Base-by-base conservation (phyloP, 2,888 invertebrate species). In the Tetramorium bicarinatum region DNA sequence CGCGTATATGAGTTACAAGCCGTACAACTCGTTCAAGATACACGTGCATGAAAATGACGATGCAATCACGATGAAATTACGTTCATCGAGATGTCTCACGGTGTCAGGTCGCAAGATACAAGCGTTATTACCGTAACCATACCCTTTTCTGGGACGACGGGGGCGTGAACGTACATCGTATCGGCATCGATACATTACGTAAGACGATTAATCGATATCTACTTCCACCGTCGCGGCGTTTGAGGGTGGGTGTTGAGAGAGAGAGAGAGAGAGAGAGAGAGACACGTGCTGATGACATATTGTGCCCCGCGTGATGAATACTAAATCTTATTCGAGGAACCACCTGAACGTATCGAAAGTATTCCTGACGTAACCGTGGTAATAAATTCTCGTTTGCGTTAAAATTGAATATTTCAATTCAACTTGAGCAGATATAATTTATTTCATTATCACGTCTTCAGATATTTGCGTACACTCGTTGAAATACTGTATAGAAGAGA, bases 181-280 rank as follows among this genome's bases (percentile, higher is more conserved):
- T 41, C 38, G 76, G 25, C 49, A 38, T 84, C 85, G 86, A 82
- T 72, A 75, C 44, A 87, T 88, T 87, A 83, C 85, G 67, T 87
- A 85, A 85, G 62, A 54, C 88, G 87, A 90, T 92, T 90, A 89
- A 91, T 91, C 88, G 89, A 88, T 89, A 87, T 85, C 85, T 87
- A 72, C 59, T 69, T 84, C 80, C 47, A 64, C 15, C 59, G 66
- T 83, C 69, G 76, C 62, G 75, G 38, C 72, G 74, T 86, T 82
- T 82, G 82, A 85, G 80, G 81, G 74, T 41, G 72, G 59, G 83
- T 83, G 67, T 69, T 83, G 82, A 81, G 9, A 82, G 34, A 38
- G 11, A 34, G 47, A 38, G 15, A 76, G 85, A 87, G n/a, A 76
- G 85, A 29, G 29, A 29, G 29, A 34, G 47, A 38, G 15, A 76